Evolutionary conservation across 2,113 vertebrate genomes (phyloP).

Genomic region (Trogon surrucura): DNA sequence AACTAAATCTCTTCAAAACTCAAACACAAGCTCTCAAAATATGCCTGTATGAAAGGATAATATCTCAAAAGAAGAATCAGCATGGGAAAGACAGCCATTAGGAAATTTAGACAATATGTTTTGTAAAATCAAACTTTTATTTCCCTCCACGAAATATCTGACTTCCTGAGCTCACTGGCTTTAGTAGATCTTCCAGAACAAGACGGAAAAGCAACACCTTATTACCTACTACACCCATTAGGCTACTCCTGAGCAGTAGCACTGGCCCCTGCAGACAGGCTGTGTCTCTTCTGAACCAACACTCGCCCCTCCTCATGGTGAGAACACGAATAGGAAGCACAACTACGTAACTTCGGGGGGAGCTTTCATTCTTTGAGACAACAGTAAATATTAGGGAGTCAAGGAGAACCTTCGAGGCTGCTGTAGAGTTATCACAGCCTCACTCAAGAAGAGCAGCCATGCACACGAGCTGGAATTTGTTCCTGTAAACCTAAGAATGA

Average conservation of each 20-base stretch:
- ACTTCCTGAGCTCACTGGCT: not conserved
- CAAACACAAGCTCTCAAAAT: not conserved
- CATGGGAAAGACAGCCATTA: not conserved
- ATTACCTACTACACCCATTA: not conserved
- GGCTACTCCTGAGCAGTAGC: not conserved
- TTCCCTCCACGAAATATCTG: not conserved
- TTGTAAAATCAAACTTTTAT: not conserved
- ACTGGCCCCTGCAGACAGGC: not conserved
- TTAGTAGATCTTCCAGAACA: not conserved
- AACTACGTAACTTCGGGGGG: not conserved
- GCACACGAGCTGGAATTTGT: not conserved
- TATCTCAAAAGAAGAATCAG: not conserved
- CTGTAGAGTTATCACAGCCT: not conserved
- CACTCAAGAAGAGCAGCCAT: not conserved
- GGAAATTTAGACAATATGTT: not conserved
- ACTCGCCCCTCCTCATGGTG: rapidly evolving
- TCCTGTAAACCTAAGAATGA: not conserved
- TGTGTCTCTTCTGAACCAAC: not conserved
- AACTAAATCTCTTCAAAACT: not conserved
- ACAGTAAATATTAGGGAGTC: not conserved
- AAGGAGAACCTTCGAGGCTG: not conserved
- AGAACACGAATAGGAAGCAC: not conserved
- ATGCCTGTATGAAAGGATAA: not conserved
- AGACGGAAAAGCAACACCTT: not conserved
- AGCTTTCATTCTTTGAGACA: not conserved